A percentile compares a stretch with the other conserved stretches of the same genome.
Evolutionary conservation across 2,888 invertebrate genomes (phyloP).

Genomic region (Microplitis deprimator): DNA sequence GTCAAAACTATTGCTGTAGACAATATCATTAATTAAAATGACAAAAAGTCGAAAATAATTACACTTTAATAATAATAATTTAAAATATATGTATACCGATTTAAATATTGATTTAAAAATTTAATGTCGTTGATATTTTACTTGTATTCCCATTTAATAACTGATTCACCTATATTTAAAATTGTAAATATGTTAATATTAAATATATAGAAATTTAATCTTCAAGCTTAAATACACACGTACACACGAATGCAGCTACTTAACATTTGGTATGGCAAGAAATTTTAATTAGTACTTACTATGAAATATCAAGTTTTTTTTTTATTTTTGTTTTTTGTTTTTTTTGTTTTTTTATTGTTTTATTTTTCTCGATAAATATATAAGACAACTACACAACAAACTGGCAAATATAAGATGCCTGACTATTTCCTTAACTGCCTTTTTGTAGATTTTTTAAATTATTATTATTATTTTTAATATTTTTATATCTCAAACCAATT

Average conservation of each 20-base stretch:
- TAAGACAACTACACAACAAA: slow-evolving; percentile 58
- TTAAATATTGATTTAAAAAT: background rate
- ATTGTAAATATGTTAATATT: slow-evolving; percentile 45
- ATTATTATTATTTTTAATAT: slow-evolving; percentile 35
- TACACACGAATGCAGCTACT: slow-evolving; percentile 55
- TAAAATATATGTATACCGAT: background rate
- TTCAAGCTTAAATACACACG: slow-evolving; percentile 51
- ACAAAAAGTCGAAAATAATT: background rate
- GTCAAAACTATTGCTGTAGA: background rate
- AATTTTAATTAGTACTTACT: slow-evolving; percentile 53
- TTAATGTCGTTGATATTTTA: slow-evolving; percentile 35
- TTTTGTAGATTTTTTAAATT: slow-evolving; percentile 49
- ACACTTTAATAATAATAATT: background rate
- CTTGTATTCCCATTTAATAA: slow-evolving; percentile 22
- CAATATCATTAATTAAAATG: background rate
- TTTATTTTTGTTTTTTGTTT: background rate
- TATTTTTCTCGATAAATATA: slow-evolving; percentile 37
- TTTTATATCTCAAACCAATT: slow-evolving; percentile 64
- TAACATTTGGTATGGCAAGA: slow-evolving; percentile 69
- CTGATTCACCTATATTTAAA: slow-evolving; percentile 35
- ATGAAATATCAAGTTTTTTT: slow-evolving; percentile 37
- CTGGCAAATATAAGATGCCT: slow-evolving; percentile 58
- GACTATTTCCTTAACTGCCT: slow-evolving; percentile 50
- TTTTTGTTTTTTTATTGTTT: background rate
- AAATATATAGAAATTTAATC: slow-evolving; percentile 46